Evolutionary conservation across 2,113 vertebrate species (phyloP), one percentile per base, ranked within the genome.

Genomic region (Leucoraja erinaceus): DNA sequence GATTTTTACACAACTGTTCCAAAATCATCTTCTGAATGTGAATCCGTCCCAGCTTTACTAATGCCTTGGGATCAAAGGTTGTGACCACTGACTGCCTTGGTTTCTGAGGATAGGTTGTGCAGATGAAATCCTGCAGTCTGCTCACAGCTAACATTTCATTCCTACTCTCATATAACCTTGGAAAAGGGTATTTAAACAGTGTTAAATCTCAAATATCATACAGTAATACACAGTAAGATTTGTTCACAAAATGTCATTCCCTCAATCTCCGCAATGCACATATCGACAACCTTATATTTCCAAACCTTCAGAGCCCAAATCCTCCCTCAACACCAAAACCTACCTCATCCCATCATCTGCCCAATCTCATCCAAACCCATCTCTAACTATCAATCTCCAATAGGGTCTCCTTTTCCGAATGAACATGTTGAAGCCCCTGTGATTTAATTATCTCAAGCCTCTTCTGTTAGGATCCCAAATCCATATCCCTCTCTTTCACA

Each of bases 81-180:
- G 83, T 28, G 11, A 31, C 5, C 28, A 31, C 12, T 14, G 90
- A 28, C 90, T 47, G 38, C 33, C 20, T 20, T 74, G 66, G 28
- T 66, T 88, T 88, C 59, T 63, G 83, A 31, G n/a, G 59, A 88
- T 28, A 5, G 18, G 28, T 88, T 8, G 28, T 31, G 68, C 90
- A 72, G 90, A 91, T 54, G 22, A 91, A 91, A 28, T 91, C 90
- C 90, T 91, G 90, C 33, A 91, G 33, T 6, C 33, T 72, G 68
- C 20, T 38, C 33, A 54, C 3, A 1, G 90, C 90, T 28, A 91
- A 72, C 22, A 63, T 38, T 47, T 91, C 88, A 47, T 33, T 38
- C 9, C 66, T 47, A 22, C 12, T 4, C 4, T 28, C 31, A 72
- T 28, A 1, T n/a, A 66, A 88, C 56, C 59, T 63, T 31, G 59